Conservation (phyloP, 35 echinoderm and acorn worm species). For the Anneissia japonica region DNA sequence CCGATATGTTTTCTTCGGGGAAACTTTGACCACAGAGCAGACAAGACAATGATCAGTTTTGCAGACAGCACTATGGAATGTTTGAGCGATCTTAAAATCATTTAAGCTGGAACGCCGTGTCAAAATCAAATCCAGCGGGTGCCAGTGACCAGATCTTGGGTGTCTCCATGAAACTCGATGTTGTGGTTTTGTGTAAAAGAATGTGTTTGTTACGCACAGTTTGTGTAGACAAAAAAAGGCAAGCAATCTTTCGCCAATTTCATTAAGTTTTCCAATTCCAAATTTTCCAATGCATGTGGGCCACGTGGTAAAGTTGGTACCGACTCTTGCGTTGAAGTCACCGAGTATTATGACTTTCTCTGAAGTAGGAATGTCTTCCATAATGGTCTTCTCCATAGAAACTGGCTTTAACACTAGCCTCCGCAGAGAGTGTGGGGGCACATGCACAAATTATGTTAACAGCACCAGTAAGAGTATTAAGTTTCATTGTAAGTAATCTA, state of each 20-base stretch:
- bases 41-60: no score
- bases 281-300: not conserved
- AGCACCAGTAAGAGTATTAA: not conserved
- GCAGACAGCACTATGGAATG: no score
- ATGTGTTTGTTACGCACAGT: no score
- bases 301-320: slow-evolving; percentile 7
- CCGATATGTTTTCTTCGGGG: no score
- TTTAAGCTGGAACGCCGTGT: no score
- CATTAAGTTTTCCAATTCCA: not conserved
- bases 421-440: slow-evolving; percentile 1
- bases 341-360: slow-evolving; percentile 14
- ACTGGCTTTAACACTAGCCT: not conserved
- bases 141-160: not conserved
- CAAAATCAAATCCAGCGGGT: not conserved
- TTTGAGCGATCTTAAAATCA: no score
- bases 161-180: no score
- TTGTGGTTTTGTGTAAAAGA: no score
- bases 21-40: no score
- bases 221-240: not conserved
- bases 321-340: slow-evolving; percentile 39
- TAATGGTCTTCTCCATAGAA: not conserved
- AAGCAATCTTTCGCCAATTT: not conserved
- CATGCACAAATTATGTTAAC: slow-evolving; percentile 11
- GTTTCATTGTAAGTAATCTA: not conserved
- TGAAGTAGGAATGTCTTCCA: not conserved